Conservation (phyloP, 35 echinoderm and acorn worm genomes). For the Heliocidaris erythrogramma region DNA sequence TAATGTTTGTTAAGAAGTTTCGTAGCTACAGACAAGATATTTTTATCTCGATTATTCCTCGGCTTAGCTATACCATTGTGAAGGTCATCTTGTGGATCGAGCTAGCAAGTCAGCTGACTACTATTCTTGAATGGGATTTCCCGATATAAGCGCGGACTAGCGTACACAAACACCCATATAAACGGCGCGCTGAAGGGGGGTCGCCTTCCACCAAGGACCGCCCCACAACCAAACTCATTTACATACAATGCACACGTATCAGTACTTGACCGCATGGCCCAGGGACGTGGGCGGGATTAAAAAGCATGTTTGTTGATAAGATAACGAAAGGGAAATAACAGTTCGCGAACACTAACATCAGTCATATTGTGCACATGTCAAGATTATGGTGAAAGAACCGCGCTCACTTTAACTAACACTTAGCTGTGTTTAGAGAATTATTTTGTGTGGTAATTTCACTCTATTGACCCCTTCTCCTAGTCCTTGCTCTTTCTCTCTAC, state of each 20-base stretch:
- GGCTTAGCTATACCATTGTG: neutral
- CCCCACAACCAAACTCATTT: neutral
- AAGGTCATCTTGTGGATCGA: neutral
- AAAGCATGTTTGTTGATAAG: neutral
- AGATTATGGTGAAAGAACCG: too few species aligned
- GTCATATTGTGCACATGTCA: too few species aligned
- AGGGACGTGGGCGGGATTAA: neutral
- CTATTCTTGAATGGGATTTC: neutral
- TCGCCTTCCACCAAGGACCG: too few species aligned
- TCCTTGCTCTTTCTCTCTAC: too few species aligned
- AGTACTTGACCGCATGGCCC: neutral
- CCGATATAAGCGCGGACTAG: neutral
- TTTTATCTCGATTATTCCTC: too few species aligned
- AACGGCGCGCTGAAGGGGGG: neutral
- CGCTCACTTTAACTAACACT: too few species aligned
- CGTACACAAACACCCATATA: neutral
- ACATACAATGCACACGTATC: neutral
- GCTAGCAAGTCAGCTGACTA: neutral
- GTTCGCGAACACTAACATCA: too few species aligned
- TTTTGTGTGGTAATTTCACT: too few species aligned
- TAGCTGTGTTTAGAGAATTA: too few species aligned
- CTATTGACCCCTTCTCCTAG: too few species aligned
- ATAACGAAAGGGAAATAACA: neutral
- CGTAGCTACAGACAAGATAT: too few species aligned
- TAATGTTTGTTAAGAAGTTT: too few species aligned